phyloP scores from a whole-genome alignment of 2,113 vertebrate genomes.

The Platycercus adscitus region DNA sequence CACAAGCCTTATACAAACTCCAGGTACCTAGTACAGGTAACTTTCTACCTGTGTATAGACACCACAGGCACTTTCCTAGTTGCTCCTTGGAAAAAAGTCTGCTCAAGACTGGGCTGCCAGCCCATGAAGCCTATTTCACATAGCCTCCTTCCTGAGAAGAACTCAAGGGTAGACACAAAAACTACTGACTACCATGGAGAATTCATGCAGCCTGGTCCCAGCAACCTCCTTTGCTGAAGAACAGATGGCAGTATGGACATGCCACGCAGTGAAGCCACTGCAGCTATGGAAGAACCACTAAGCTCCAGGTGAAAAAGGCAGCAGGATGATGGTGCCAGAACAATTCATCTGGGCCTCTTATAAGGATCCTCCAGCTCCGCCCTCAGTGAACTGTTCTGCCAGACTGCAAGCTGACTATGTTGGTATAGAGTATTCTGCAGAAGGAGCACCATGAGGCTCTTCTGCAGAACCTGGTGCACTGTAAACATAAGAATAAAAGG shows the following conservation, averaged over 20 bases:
- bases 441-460: neutral
- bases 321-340: neutral
- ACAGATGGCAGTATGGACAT: neutral
- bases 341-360: neutral
- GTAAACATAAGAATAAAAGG: neutral
- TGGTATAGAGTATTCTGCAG: neutral
- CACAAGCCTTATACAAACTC: neutral
- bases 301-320: neutral
- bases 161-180: neutral
- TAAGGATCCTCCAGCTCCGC: neutral
- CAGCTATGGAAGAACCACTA: neutral
- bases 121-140: neutral
- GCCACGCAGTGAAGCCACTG: neutral
- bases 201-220: neutral
- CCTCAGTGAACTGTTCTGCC: neutral
- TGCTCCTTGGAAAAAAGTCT: neutral
- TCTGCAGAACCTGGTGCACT: neutral
- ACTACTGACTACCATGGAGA: accelerated
- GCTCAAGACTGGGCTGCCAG: accelerated
- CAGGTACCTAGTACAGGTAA: neutral
- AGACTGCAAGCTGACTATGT: accelerated
- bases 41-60: neutral
- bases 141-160: neutral
- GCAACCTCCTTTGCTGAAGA: neutral
- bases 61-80: neutral